Evolutionary conservation across 1,140 invertebrate species (phyloP), one percentile per base, ranked within the genome.

Genomic region (Pteromalus puparum): DNA sequence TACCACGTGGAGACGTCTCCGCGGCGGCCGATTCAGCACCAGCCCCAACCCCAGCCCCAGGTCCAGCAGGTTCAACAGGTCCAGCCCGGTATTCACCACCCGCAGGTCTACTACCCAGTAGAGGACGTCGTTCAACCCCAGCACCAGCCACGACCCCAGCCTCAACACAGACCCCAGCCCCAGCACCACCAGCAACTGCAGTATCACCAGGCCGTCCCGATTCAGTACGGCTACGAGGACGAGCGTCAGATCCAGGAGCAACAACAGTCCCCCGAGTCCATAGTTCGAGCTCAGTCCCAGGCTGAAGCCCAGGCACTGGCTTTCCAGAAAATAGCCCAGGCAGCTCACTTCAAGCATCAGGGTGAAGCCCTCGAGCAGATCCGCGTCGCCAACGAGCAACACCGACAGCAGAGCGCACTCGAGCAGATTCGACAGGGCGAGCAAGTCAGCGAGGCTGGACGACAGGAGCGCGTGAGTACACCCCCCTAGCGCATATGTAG

Each of bases 1-100:
- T 93, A 93, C 34, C 92, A 92, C 68, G 91, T 93, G 28, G 92
- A 93, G 78, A 93, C 92, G 0, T 90, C 90, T 7, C 90, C 88
- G 5, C 89, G 88, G 0, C 46, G 84, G 7, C 84, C 74, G 13
- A 15, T 79, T 3, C 80, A 53, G 13, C 73, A 30, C 0, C 53
- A 61, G 6, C 76, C 65, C 10, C 79, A 70, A 15, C 13, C 13
- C 15, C 53, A 61, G n/a, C n/a, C n/a, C n/a, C n/a, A n/a, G n/a
- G n/a, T n/a, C n/a, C n/a, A n/a, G n/a, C n/a, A n/a, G n/a, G n/a
- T n/a, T n/a, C n/a, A n/a, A n/a, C n/a, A n/a, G 21, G 6, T 61
- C 53, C 53, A 61, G 53, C 53, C 53, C 0, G 53, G 53, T 2
- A 7, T 61, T 0, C 34, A 42, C 0, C 73, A 75, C 12, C 75